Evolutionary conservation across 2,797 vertebrate genomes (phyloP), one percentile per base, ranked within the genome.

Genomic region (Spondyliosoma cantharus): DNA sequence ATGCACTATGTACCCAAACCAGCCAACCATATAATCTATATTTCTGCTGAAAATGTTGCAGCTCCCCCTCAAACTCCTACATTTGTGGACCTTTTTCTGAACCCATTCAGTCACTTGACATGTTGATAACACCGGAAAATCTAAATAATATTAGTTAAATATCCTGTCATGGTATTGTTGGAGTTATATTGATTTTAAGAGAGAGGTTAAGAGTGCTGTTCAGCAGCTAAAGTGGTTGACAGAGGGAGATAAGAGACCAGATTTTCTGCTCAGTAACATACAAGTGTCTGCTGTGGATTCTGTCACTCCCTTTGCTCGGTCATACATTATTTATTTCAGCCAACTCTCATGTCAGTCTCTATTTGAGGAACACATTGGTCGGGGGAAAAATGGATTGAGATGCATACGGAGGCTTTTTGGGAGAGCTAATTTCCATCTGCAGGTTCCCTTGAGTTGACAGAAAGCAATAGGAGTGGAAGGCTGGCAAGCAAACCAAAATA

Each of bases 281-380:
- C 20, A 57, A 81, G 77, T 76, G 67, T 80, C 43, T 73, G 14
- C 52, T 79, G 63, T 75, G 75, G 71, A 69, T 62, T 57, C 37
- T 71, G 74, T 76, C 50, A 81, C 93, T 71, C 24, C 72, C 65
- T 76, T 63, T 64, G 32, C 76, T 58, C 11, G 0, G 7, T 49
- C 46, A 83, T 81, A 67, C 71, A 87, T 85, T 77, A 85, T 85
- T 88, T 78, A 89, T 83, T 71, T 54, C 48, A 74, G 46, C 66
- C 74, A 71, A 68, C 42, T 70, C 50, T 29, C 60, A 14, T 75
- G 65, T 83, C 73, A 62, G 49, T 74, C 6, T 53, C 52, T 63
- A 57, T 82, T 78, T 53, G 59, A 64, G n/a, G 52, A 76, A 78
- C 65, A 74, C 72, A 81, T 6, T 72, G 54, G 50, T 20, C 7